Evolutionary conservation across 2,113 vertebrate species (phyloP), one percentile per base, ranked within the genome.

Genomic region (Eurystomus gularis): DNA sequence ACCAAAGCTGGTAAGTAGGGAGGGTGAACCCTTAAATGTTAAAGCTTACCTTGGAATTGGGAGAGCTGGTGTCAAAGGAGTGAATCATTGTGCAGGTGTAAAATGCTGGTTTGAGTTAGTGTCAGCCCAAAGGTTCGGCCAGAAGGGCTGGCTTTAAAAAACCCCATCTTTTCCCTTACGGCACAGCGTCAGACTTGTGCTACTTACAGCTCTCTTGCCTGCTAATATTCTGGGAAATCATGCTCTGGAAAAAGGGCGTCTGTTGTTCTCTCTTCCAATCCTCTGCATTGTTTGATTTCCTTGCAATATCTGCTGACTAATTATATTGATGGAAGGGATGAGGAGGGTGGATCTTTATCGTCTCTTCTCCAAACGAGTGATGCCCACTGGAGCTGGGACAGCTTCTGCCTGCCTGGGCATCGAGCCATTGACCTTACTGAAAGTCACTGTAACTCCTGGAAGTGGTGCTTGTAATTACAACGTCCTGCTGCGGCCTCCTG

Each of bases 1-100:
- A 4, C 99, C 99, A 11, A 99, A 99, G 88, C 98, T 99, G 98
- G 99, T 99, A 82, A 99, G 99, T 97, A 64, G n/a, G 44, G 16
- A 33, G 28, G 48, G 29, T 1, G 2, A 77, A 12, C 13, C 35
- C 29, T 75, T 12, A 24, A 8, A 6, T 18, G 11, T n/a, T 46
- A 35, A 54, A 75, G 20, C 23, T 88, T 49, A 6, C 8, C 12
- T 49, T 83, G 76, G 42, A 46, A 6, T 0, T 49, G 15, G 51
- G 26, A 48, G 29, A 55, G n/a, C 51, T 44, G 46, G 3, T 54
- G 4, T 18, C 7, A 51, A 33, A 46, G 26, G 29, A 54, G 21
- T 7, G 35, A 42, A 4, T 58, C 8, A 26, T 16, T 2, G 2
- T 44, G 6, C 20, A 17, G 18, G 31, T 85, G 39, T 69, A 24